Evolutionary conservation across 53 echinoderm and acorn worm species (phyloP).

Genomic region (Astropecten irregularis): DNA sequence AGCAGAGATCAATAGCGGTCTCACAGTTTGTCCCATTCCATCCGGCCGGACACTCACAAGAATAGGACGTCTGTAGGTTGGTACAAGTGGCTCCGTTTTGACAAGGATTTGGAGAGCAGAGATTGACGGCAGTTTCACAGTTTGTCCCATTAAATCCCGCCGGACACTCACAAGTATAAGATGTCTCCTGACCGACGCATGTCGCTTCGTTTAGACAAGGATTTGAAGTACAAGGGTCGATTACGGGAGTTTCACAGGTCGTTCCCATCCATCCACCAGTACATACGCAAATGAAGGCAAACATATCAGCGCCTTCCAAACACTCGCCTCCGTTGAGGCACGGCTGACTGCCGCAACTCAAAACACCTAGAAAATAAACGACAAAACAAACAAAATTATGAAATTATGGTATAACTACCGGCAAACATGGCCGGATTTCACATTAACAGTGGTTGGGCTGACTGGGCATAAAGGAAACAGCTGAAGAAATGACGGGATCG

Average conservation of each 20-base stretch:
- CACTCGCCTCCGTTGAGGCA: constrained; percentile 74
- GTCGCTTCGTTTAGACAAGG: constrained; percentile 70
- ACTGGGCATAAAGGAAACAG: too few species aligned
- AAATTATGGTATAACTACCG: too few species aligned
- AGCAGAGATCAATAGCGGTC: constrained; percentile 49
- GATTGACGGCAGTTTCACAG: not conserved
- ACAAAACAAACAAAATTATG: too few species aligned
- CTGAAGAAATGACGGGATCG: too few species aligned
- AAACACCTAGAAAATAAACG: not conserved
- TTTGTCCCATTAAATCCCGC: constrained; percentile 27
- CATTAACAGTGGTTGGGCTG: too few species aligned
- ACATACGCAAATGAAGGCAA: constrained; percentile 52
- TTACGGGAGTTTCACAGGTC: constrained; percentile 48
- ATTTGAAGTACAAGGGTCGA: not conserved
- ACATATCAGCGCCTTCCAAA: constrained; percentile 3
- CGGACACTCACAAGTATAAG: constrained; percentile 19
- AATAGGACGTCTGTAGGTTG: not conserved
- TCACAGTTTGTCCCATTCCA: constrained; percentile 67
- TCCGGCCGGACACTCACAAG: constrained; percentile 66
- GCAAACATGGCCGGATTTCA: too few species aligned
- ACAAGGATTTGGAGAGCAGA: not conserved
- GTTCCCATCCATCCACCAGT: constrained; percentile 57
- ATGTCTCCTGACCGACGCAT: constrained; percentile 9
- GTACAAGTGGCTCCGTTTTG: not conserved
- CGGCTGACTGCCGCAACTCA: not conserved